These are phyloP conservation scores for Dasyornis broadbenti DNA, from an alignment of 2,113 vertebrate genomes.

Conservation along the genomic window DNA sequence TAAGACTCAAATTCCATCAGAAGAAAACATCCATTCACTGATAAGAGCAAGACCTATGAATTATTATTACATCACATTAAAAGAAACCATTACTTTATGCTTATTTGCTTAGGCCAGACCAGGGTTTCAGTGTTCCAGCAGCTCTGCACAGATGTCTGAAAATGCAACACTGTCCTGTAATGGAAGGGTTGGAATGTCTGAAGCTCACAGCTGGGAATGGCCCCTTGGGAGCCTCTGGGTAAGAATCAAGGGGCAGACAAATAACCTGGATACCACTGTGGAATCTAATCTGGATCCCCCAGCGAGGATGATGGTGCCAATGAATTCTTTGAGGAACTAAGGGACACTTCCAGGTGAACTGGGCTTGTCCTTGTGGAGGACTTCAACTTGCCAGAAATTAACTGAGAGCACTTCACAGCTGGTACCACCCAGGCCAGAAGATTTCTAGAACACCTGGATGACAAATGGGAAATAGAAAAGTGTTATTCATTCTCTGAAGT, in stretches of 20 bases:
- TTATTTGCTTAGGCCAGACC: background rate
- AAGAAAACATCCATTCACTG: background rate
- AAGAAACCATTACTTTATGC: background rate
- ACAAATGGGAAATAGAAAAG: background rate
- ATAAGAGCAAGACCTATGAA: background rate
- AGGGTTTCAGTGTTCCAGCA: background rate
- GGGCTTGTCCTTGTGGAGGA: too few relatives aligned
- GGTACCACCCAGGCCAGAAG: too few relatives aligned
- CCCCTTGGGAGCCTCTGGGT: background rate
- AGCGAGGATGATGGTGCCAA: too few relatives aligned
- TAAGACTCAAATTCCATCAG: background rate
- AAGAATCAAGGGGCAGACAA: background rate
- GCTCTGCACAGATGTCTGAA: background rate
- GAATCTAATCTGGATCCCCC: too few relatives aligned
- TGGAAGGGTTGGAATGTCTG: background rate
- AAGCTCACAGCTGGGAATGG: too few relatives aligned
- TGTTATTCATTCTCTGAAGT: background rate
- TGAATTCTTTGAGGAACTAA: too few relatives aligned
- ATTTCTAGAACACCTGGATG: too few relatives aligned
- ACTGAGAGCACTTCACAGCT: too few relatives aligned
- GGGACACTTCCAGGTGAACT: too few relatives aligned
- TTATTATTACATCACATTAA: background rate
- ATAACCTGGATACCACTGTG: too few relatives aligned
- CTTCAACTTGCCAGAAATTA: too few relatives aligned
- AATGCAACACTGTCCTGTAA: background rate